A percentile compares a stretch with the other conserved stretches of the same genome.
Evolutionary conservation across 1,140 invertebrate species (phyloP).

Genomic region (Temnothorax longispinosus): DNA sequence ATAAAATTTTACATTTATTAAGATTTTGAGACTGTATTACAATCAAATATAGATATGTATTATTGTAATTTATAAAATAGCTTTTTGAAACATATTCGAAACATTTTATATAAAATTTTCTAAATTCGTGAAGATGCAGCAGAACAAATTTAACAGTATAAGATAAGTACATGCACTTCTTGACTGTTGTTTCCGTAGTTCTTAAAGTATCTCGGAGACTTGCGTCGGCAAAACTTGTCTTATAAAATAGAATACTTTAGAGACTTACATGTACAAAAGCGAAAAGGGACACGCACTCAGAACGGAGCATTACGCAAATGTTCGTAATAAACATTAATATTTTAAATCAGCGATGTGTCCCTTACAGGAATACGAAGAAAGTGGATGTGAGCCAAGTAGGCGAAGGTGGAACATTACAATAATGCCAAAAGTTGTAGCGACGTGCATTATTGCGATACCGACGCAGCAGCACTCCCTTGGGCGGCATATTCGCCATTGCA

Average conservation of each 20-base stretch:
- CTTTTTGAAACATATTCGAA: neutral
- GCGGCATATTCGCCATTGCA: conserved; percentile 52
- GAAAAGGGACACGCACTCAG: neutral
- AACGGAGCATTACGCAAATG: conserved; percentile 3
- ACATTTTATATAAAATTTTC: neutral
- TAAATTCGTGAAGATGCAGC: neutral
- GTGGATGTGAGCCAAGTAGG: conserved; percentile 18
- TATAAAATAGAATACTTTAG: neutral
- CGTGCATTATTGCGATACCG: conserved; percentile 56
- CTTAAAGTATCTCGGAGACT: neutral
- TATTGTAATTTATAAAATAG: neutral
- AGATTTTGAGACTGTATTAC: neutral
- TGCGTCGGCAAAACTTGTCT: neutral
- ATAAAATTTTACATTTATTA: neutral
- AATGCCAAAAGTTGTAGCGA: conserved; percentile 52
- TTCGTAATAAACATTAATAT: conserved; percentile 41
- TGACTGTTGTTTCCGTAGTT: conserved; percentile 4
- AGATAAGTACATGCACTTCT: conserved; percentile 4
- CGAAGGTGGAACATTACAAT: conserved; percentile 52
- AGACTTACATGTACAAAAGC: neutral
- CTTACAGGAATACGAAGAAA: conserved; percentile 11
- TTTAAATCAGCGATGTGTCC: conserved; percentile 11
- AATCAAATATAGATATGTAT: neutral
- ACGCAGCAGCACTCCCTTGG: conserved; percentile 43
- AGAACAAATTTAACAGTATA: neutral